Conservation (phyloP, 2,113 vertebrate species). For the Gallinago jamesoni region DNA sequence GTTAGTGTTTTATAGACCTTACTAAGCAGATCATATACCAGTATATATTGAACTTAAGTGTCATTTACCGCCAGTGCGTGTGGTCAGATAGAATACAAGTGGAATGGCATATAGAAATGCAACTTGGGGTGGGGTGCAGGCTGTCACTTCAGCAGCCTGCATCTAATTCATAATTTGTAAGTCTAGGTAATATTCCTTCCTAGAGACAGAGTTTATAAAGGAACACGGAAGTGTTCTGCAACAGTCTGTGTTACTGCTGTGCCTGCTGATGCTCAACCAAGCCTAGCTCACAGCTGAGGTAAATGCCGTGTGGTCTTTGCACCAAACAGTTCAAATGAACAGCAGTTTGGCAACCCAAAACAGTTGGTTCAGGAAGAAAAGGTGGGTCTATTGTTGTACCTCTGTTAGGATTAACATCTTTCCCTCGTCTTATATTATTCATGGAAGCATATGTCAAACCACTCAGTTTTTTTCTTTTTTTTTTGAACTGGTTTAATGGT, state of each 20-base stretch:
- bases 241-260: background rate
- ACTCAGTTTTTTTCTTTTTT: background rate
- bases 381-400: background rate
- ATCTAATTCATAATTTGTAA: background rate
- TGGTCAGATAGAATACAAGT: background rate
- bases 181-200: background rate
- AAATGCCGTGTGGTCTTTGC: background rate
- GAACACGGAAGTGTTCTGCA: background rate
- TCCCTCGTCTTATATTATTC: fast-evolving
- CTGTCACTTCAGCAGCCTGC: background rate
- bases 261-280: background rate
- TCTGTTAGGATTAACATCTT: background rate
- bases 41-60: background rate
- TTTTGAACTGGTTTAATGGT: background rate
- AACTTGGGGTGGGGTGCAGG: background rate
- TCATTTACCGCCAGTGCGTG: background rate
- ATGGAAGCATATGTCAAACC: background rate
- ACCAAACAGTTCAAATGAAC: background rate
- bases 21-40: background rate
- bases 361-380: background rate
- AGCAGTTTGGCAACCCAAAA: background rate
- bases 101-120: background rate
- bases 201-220: background rate
- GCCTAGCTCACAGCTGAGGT: no score
- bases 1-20: constrained; percentile 2